Evolutionary conservation across 2,797 vertebrate species (phyloP).

Genomic region (Cercopithecus petaurista): DNA sequence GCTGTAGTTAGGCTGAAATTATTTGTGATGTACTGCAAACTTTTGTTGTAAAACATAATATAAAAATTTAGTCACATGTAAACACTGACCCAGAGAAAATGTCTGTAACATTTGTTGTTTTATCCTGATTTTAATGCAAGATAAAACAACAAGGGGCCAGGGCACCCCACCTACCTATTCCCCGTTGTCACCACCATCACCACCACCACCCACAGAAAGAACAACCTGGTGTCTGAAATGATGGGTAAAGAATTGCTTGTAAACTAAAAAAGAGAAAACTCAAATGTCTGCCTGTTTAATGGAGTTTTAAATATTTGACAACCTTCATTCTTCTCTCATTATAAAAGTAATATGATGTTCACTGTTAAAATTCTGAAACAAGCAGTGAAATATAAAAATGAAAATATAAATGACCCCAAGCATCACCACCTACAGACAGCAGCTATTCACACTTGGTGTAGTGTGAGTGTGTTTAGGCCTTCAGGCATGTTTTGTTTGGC

Average conservation of each 20-base stretch:
- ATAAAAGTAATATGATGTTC: neutral
- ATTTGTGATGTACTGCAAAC: neutral
- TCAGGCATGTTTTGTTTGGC: neutral
- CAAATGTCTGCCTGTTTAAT: neutral
- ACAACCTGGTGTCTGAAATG: neutral
- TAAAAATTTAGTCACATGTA: neutral
- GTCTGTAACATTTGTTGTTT: neutral
- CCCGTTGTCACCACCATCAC: neutral
- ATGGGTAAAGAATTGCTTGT: neutral
- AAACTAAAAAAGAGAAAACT: neutral
- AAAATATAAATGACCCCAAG: neutral
- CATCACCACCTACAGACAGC: neutral
- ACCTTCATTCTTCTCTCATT: neutral
- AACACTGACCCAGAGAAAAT: slow-evolving; percentile 12
- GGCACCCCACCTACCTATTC: neutral
- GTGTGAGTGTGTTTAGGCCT: neutral
- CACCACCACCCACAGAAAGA: neutral
- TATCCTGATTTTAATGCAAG: neutral
- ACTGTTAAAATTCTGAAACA: neutral
- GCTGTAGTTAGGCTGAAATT: neutral
- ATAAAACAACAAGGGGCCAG: neutral
- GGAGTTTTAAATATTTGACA: neutral
- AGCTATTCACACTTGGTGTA: neutral
- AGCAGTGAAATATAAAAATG: neutral
- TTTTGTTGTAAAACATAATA: neutral